phyloP scores from a whole-genome alignment of 2,113 vertebrate species.

The Dermatemys mawii region DNA sequence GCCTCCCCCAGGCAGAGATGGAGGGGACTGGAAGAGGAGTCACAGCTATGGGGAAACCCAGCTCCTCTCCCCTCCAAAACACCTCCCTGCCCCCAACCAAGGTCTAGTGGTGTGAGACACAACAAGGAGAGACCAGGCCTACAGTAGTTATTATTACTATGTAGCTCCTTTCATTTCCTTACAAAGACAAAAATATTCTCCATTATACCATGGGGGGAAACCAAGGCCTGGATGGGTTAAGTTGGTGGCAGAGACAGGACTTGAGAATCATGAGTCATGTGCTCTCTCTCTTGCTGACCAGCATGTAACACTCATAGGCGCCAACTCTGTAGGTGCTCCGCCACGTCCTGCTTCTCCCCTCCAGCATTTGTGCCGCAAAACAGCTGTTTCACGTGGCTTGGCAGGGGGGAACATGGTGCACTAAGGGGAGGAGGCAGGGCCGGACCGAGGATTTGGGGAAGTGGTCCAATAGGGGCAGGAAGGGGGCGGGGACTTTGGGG shows the following conservation, averaged over 20 bases:
- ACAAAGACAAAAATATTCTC: neutral
- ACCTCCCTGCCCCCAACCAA: neutral
- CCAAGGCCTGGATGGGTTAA: neutral
- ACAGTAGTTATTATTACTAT: neutral
- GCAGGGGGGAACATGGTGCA: too few relatives aligned
- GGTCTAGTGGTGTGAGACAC: neutral
- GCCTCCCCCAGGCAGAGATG: neutral
- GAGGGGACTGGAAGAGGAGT: neutral
- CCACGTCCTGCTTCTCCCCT: too few relatives aligned
- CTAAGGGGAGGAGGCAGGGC: too few relatives aligned
- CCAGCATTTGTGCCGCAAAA: too few relatives aligned
- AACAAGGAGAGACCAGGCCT: neutral
- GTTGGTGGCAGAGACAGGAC: neutral
- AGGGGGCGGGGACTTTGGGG: too few relatives aligned
- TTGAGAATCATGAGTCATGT: neutral
- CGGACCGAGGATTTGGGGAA: too few relatives aligned
- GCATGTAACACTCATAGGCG: too few relatives aligned
- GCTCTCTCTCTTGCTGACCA: neutral
- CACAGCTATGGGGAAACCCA: neutral
- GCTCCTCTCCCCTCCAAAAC: neutral
- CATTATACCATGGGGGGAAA: neutral
- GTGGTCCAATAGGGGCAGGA: too few relatives aligned
- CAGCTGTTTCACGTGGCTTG: too few relatives aligned
- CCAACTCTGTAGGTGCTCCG: too few relatives aligned
- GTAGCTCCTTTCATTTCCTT: neutral